phyloP scores from a whole-genome alignment of 2,888 invertebrate species.

The Athetis lepigone region DNA sequence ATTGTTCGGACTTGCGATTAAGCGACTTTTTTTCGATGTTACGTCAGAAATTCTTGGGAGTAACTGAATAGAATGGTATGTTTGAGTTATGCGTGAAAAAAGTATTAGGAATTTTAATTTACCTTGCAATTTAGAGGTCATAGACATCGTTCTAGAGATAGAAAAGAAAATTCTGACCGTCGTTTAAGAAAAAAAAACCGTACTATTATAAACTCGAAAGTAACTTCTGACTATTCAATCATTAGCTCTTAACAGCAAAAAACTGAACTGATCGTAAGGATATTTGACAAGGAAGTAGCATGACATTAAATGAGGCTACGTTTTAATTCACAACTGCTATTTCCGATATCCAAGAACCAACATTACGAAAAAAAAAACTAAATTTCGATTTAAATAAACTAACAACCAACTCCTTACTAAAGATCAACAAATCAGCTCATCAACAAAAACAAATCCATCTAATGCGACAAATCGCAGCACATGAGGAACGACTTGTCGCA shows the following conservation, averaged over 20 bases:
- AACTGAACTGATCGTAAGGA: no score
- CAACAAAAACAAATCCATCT: slow-evolving; percentile 28
- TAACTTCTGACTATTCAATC: no score
- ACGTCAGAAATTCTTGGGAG: slow-evolving; percentile 49
- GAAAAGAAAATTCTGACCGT: no score
- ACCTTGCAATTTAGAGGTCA: not conserved
- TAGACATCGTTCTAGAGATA: not conserved
- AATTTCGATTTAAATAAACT: not conserved
- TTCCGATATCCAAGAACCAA: no score
- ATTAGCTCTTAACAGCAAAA: no score
- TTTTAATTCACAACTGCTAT: no score
- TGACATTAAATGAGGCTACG: no score
- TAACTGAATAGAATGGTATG: slow-evolving; percentile 30
- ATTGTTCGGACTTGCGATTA: slow-evolving; percentile 66
- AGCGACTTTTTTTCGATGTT: slow-evolving; percentile 61
- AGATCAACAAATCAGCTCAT: slow-evolving; percentile 4
- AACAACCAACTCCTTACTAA: not conserved
- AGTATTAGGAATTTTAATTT: not conserved
- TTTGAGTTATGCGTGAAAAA: slow-evolving; percentile 21
- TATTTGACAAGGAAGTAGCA: no score
- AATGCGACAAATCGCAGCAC: slow-evolving; percentile 38
- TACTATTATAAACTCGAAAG: no score
- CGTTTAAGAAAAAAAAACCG: no score
- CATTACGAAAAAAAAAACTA: not conserved
- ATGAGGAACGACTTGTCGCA: slow-evolving; percentile 38